These are phyloP conservation scores for Drosophila dives DNA, from an alignment of 2,888 invertebrate genomes.

Conservation along the genomic window DNA sequence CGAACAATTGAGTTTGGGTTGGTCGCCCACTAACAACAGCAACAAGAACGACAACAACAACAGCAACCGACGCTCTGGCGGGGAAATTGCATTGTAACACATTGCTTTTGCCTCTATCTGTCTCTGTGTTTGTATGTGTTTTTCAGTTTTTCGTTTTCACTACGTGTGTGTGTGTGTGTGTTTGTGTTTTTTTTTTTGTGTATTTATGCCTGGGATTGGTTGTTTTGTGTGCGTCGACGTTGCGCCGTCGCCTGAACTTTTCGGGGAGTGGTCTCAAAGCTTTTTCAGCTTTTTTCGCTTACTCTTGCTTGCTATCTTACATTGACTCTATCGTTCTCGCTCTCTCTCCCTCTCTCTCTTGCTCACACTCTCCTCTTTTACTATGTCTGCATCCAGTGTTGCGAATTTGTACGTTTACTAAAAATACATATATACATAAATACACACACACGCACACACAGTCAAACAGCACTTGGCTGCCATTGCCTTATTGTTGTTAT, in stretches of 20 bases:
- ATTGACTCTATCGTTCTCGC: conserved; percentile 30
- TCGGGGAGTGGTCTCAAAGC: conserved; percentile 83
- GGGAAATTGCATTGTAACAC: conserved; percentile 78
- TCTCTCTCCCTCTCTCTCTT: conserved; percentile 27
- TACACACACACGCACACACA: not conserved
- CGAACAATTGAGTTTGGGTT: conserved; percentile 78
- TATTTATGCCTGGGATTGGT: conserved; percentile 78
- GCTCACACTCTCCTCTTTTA: conserved; percentile 23
- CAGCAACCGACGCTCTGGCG: conserved; percentile 45
- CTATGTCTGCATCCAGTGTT: conserved; percentile 41
- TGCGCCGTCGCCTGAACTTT: conserved; percentile 72
- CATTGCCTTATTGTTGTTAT: conserved; percentile 65
- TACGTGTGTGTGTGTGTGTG: conserved; percentile 35
- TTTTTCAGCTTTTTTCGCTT: conserved; percentile 70
- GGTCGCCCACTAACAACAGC: conserved; percentile 61
- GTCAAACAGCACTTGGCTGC: conserved; percentile 65
- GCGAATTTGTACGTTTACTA: conserved; percentile 54
- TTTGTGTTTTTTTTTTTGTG: conserved; percentile 55
- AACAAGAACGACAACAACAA: conserved; percentile 23
- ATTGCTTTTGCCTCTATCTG: conserved; percentile 62
- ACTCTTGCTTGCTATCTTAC: conserved; percentile 39
- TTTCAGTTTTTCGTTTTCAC: conserved; percentile 49
- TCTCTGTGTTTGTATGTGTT: conserved; percentile 38
- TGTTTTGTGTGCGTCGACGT: conserved; percentile 74
- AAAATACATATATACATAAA: conserved; percentile 55